phyloP scores from a whole-genome alignment of 2,113 vertebrate species.

The Myrmecobius fasciatus region DNA sequence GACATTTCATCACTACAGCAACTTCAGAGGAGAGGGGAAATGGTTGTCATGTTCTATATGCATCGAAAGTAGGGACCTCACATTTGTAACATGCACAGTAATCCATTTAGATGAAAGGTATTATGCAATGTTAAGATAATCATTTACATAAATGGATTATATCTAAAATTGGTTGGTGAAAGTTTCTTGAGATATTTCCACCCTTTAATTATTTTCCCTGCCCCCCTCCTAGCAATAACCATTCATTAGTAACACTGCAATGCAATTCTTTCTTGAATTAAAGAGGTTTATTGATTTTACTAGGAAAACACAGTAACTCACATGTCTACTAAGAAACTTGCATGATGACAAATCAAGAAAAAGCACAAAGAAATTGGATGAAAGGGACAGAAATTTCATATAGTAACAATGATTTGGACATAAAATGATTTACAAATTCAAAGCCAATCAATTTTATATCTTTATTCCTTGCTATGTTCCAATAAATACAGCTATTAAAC shows the following conservation, averaged over 20 bases:
- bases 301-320: conserved; percentile 54
- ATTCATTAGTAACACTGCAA: conserved; percentile 60
- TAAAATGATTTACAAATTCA: neutral
- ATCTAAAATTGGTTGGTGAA: conserved; percentile 52
- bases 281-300: conserved; percentile 62
- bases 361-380: neutral
- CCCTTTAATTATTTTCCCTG: conserved; percentile 64
- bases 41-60: neutral
- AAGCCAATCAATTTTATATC: neutral
- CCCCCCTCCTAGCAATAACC: conserved; percentile 39
- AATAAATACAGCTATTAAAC: neutral
- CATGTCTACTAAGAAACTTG: conserved; percentile 26
- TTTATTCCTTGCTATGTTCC: neutral
- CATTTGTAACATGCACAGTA: conserved; percentile 37
- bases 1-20: conserved; percentile 56
- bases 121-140: conserved; percentile 22
- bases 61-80: conserved; percentile 26
- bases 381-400: conserved; percentile 1
- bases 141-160: conserved; percentile 67
- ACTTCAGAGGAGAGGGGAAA: conserved; percentile 43
- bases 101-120: conserved; percentile 46
- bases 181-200: conserved; percentile 56
- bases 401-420: conserved; percentile 31
- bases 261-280: conserved; percentile 62
- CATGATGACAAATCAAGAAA: conserved; percentile 36